These are phyloP conservation scores for Rhabdophis nuchalis DNA, from an alignment of 2,797 vertebrate species.

Conservation along the genomic window DNA sequence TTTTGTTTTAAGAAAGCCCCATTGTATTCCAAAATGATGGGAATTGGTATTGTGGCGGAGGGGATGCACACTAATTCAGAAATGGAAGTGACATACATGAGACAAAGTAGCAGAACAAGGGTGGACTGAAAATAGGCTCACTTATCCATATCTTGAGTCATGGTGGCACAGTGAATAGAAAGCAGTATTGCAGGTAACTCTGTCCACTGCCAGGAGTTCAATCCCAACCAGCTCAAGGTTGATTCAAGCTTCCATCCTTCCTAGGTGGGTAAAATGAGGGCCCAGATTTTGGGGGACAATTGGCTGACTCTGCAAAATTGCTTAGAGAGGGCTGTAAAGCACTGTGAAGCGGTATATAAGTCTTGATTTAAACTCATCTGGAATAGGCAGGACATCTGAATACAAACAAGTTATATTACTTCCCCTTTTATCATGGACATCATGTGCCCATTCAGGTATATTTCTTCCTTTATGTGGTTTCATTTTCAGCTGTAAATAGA, in stretches of 20 bases:
- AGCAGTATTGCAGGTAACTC: background rate
- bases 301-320: background rate
- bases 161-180: background rate
- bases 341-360: background rate
- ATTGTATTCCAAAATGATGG: background rate
- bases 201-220: background rate
- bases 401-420: no score
- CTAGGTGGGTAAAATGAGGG: background rate
- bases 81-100: background rate
- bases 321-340: background rate
- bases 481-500: background rate
- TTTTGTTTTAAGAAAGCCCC: background rate
- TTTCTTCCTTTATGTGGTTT: background rate
- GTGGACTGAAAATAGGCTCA: background rate
- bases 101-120: background rate
- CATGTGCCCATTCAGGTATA: background rate
- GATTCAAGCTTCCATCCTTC: background rate
- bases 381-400: background rate
- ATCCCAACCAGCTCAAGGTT: background rate
- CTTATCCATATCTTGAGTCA: background rate
- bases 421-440: background rate
- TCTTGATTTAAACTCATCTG: background rate
- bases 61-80: background rate
- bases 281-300: background rate
- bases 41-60: background rate